Conservation (phyloP, 2,113 vertebrate species). For the Semnornis frantzii region DNA sequence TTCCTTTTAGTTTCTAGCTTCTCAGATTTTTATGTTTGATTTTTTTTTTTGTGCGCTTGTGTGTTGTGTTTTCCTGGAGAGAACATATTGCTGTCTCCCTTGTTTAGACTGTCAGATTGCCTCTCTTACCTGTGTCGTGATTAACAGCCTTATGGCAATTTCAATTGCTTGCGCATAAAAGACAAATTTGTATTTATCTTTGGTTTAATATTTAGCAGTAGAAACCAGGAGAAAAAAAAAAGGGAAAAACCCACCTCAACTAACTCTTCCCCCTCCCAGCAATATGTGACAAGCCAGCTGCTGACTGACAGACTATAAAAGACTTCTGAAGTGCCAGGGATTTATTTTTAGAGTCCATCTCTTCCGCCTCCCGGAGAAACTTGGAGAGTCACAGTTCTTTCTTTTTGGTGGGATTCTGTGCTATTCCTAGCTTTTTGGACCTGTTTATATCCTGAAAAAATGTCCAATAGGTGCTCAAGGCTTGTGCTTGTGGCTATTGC, state of each 20-base stretch:
- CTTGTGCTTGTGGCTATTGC: no score
- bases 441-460: no score
- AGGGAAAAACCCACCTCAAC: not conserved
- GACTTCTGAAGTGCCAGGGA: not conserved
- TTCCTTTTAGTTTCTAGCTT: not conserved
- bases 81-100: not conserved
- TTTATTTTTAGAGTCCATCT: not conserved
- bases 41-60: not conserved
- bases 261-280: not conserved
- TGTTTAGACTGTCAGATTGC: not conserved
- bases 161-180: not conserved
- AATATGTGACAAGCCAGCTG: not conserved
- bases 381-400: not conserved
- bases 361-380: not conserved
- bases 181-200: not conserved
- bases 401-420: not conserved
- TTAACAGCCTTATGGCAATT: not conserved
- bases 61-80: not conserved
- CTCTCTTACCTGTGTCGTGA: not conserved
- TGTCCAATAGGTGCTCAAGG: not conserved
- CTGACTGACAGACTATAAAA: not conserved
- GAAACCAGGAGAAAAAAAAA: not conserved
- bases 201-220: not conserved
- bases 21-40: not conserved
- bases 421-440: not conserved